phyloP scores from a whole-genome alignment of 2,113 vertebrate genomes.

The Hymenochirus boettgeri region DNA sequence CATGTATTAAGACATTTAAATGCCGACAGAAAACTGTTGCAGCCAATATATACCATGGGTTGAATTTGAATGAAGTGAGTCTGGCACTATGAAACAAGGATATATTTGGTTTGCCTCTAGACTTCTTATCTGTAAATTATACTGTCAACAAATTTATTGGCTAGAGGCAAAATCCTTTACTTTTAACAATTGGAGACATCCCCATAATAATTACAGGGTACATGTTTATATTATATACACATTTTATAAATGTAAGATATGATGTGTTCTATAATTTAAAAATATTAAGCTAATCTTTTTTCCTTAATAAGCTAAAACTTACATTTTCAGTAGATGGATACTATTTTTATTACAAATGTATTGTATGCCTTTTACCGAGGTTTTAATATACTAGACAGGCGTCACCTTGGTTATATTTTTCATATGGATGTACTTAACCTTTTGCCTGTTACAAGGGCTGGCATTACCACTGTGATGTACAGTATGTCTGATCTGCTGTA shows the following conservation, averaged over 20 bases:
- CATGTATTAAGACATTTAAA: constrained; percentile 43
- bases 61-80: constrained; percentile 65
- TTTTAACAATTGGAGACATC: not conserved
- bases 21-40: constrained; percentile 45
- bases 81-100: constrained; percentile 49
- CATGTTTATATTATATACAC: not conserved
- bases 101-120: not conserved
- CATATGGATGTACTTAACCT: no score
- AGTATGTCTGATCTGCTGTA: constrained; percentile 5
- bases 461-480: not conserved
- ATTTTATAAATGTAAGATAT: no score
- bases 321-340: no score
- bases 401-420: no score
- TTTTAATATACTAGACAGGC: no score
- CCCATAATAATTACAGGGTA: no score
- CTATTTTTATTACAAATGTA: no score
- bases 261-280: no score
- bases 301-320: no score
- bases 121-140: constrained; percentile 53
- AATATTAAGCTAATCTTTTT: no score
- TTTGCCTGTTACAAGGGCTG: no score
- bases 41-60: constrained; percentile 39
- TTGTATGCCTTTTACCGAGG: no score
- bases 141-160: constrained; percentile 59
- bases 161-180: not conserved